Evolutionary conservation across 2,888 invertebrate genomes (phyloP).

Genomic region (Tenthredo scrophulariae): DNA sequence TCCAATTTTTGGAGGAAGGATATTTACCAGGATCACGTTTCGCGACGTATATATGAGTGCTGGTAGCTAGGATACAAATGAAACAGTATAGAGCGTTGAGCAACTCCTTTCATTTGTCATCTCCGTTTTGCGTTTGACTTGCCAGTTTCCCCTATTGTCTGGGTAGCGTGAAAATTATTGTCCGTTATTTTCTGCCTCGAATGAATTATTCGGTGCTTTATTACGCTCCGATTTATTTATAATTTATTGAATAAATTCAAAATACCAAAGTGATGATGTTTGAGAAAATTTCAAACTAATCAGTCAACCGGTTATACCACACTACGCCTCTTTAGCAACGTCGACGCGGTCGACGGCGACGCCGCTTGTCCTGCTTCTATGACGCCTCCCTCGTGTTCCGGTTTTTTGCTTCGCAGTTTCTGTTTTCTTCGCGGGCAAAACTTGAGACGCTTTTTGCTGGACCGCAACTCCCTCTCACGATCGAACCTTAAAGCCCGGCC

Average conservation of each 20-base stretch:
- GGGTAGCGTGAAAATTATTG: slow-evolving; percentile 31
- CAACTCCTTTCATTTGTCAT: slow-evolving; percentile 72
- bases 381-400: slow-evolving; percentile 58
- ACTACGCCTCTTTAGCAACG: not conserved
- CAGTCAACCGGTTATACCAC: slow-evolving; percentile 1
- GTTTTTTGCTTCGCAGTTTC: slow-evolving; percentile 58
- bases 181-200: not conserved
- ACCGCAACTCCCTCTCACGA: slow-evolving; percentile 53
- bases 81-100: slow-evolving; percentile 56
- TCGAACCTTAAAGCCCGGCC: slow-evolving; percentile 55
- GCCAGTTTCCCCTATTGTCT: slow-evolving; percentile 68
- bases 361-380: slow-evolving; percentile 50
- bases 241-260: not conserved
- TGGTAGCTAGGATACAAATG: slow-evolving; percentile 58
- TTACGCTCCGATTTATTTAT: not conserved
- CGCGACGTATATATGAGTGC: slow-evolving; percentile 4
- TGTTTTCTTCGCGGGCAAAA: slow-evolving; percentile 64
- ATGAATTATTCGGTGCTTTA: not conserved
- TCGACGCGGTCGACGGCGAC: slow-evolving; percentile 2
- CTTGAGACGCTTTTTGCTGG: slow-evolving; percentile 58
- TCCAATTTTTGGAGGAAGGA: not conserved
- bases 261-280: not conserved
- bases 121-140: slow-evolving; percentile 71
- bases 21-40: not conserved
- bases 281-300: slow-evolving; percentile 29